Percentiles rank a stretch among this genome's conserved stretches.
phyloP scores from a whole-genome alignment of 2,888 invertebrate genomes.

The Diaphora mendica region DNA sequence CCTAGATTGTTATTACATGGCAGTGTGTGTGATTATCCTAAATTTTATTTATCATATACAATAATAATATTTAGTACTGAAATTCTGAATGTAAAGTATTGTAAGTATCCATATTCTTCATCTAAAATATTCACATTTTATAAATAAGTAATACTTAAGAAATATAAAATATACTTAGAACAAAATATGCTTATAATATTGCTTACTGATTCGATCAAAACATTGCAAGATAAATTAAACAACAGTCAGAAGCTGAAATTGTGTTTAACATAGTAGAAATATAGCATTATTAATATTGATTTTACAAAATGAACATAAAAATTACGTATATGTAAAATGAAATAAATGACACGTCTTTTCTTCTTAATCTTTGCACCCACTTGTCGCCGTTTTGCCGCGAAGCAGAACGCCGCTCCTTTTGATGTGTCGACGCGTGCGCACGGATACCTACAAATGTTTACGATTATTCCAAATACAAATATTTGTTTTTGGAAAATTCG shows the following conservation, averaged over 20 bases:
- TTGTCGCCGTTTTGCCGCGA: conserved; percentile 60
- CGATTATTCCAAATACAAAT: conserved; percentile 66
- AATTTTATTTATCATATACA: too few species aligned
- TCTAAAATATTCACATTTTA: too few species aligned
- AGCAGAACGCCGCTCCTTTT: conserved; percentile 65
- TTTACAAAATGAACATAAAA: background rate
- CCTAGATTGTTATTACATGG: background rate
- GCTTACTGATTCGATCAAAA: background rate
- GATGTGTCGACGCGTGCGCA: conserved; percentile 78
- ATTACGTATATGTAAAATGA: background rate
- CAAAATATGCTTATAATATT: too few species aligned
- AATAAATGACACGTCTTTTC: conserved; percentile 19
- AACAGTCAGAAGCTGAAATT: background rate
- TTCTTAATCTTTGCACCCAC: conserved; percentile 50
- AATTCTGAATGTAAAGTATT: too few species aligned
- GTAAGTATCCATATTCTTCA: too few species aligned
- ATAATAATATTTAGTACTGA: too few species aligned
- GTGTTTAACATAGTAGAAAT: background rate
- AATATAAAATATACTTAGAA: too few species aligned
- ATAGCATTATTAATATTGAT: background rate
- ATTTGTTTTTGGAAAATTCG: conserved; percentile 58
- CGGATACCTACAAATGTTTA: conserved; percentile 64
- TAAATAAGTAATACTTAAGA: too few species aligned
- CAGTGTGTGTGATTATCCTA: too few species aligned
- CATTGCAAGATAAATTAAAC: background rate